Conservation (phyloP, 2,113 vertebrate genomes). For the Scomber colias region DNA sequence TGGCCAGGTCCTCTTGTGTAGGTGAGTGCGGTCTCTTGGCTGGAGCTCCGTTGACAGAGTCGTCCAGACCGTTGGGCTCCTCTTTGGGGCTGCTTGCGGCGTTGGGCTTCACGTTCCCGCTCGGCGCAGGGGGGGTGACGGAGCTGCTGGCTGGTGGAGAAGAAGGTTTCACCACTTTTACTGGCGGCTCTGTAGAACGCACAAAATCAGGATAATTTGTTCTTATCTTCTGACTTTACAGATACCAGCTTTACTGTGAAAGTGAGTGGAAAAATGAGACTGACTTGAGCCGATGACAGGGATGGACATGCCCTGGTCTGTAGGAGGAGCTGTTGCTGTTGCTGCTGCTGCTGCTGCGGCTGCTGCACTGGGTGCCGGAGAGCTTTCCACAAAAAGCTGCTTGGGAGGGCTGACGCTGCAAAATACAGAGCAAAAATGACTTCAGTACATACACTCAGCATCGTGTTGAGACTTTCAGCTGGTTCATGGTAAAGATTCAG, state of each 20-base stretch:
- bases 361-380: conserved; percentile 57
- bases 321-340: conserved; percentile 60
- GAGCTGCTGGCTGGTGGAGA: conserved; percentile 78
- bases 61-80: conserved; percentile 82
- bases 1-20: conserved; percentile 82
- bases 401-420: conserved; percentile 78
- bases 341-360: conserved; percentile 65
- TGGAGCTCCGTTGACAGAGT: conserved; percentile 65
- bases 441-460: not conserved
- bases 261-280: conserved; percentile 52
- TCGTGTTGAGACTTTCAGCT: not conserved
- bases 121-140: conserved; percentile 80
- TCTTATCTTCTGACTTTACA: not conserved
- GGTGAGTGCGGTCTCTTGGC: conserved; percentile 87
- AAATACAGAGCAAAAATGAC: not conserved
- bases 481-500: not conserved
- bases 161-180: conserved; percentile 58
- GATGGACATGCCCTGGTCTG: conserved; percentile 84
- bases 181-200: conserved; percentile 46
- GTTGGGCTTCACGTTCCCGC: conserved; percentile 78
- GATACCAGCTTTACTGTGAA: not conserved
- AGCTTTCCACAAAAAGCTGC: conserved; percentile 80
- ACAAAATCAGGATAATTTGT: not conserved
- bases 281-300: conserved; percentile 88
- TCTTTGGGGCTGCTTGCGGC: conserved; percentile 80